Conservation (phyloP, 2,797 vertebrate species). For the Pseudochirops cupreus region DNA sequence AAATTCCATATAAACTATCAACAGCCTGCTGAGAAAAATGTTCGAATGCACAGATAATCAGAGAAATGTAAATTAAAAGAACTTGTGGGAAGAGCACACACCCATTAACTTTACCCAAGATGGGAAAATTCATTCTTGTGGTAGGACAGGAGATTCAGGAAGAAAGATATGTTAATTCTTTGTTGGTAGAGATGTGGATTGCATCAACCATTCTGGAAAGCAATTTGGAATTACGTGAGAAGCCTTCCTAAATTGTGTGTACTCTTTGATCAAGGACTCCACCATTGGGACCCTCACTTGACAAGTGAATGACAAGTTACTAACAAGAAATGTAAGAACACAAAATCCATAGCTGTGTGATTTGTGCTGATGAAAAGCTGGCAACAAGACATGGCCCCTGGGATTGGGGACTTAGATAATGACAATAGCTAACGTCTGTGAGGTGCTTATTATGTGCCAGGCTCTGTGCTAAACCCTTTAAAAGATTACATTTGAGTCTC, state of each 20-base stretch:
- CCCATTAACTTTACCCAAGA: not conserved
- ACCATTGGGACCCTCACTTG: not conserved
- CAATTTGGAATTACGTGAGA: not conserved
- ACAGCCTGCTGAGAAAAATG: not conserved
- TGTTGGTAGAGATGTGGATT: not conserved
- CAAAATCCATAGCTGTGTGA: not conserved
- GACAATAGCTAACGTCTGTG: not conserved
- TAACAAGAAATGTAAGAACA: not conserved
- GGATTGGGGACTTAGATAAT: not conserved
- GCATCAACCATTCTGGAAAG: not conserved
- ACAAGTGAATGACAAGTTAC: not conserved
- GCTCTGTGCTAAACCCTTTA: not conserved
- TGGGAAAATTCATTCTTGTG: not conserved
- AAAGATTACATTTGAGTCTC: not conserved
- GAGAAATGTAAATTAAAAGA: not conserved
- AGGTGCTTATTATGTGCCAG: not conserved
- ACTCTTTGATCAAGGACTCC: not conserved
- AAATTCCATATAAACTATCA: not conserved
- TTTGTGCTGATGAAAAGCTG: not conserved
- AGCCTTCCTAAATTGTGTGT: not conserved
- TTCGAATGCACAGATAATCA: not conserved
- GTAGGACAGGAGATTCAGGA: not conserved
- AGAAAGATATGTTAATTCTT: slow-evolving; percentile 8
- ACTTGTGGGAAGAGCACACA: not conserved
- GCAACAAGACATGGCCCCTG: not conserved